These are phyloP conservation scores for Thereva unica DNA, from an alignment of 2,888 invertebrate genomes.

Conservation along the genomic window DNA sequence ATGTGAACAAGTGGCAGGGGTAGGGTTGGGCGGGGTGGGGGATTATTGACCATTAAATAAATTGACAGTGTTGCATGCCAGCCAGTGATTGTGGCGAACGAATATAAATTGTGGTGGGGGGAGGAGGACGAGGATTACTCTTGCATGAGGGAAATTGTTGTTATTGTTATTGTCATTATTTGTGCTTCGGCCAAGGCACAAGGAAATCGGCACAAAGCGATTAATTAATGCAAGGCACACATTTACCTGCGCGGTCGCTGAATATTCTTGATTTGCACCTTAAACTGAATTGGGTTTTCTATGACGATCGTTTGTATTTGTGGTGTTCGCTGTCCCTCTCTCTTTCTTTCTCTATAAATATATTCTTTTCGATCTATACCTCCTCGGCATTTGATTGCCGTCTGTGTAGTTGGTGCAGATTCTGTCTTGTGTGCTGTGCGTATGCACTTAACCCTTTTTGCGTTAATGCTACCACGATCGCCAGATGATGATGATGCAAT, in stretches of 20 bases:
- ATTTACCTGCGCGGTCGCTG: constrained; percentile 18
- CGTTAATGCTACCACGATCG: neutral
- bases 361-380: neutral
- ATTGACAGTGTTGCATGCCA: constrained; percentile 13
- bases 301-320: neutral
- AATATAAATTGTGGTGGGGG: too few species aligned
- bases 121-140: too few species aligned
- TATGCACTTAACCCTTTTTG: constrained; percentile 1
- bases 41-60: constrained; percentile 24
- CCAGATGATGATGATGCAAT: too few species aligned
- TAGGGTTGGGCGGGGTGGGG: neutral
- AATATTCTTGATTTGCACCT: constrained; percentile 8
- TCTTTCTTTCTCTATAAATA: too few species aligned
- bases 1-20: constrained; percentile 6
- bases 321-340: neutral
- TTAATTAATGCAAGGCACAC: constrained; percentile 19
- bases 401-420: neutral
- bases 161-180: constrained; percentile 28
- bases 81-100: neutral
- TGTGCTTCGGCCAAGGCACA: neutral
- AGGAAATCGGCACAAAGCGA: constrained; percentile 16
- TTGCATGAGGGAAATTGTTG: neutral
- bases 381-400: neutral
- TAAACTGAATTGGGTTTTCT: neutral
- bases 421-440: neutral